Evolutionary conservation across 2,888 invertebrate species (phyloP), one percentile per base, ranked within the genome.

Genomic region (Ectemnius cavifrons): DNA sequence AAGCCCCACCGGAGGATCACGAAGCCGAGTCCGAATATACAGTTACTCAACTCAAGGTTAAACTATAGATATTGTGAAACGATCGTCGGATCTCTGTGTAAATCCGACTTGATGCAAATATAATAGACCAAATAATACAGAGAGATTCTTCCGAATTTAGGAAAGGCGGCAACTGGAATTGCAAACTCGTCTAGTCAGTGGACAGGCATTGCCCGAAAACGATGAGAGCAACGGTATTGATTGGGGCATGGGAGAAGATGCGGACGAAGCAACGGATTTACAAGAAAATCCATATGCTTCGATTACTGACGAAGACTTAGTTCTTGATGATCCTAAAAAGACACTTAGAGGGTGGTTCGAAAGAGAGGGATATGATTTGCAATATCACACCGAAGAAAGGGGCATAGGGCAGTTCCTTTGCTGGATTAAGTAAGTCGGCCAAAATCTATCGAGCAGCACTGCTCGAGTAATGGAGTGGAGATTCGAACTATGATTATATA

Each of bases 241-340:
- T 88, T 99, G 99, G 99, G 99, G 99, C 82, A 96, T 99, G 95
- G 95, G 96, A 94, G 97, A 97, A 81, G 97, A 98, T 86, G 97
- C 97, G 0, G 97, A 96, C 80, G 97, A 97, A 81, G 97, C 96
- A 83, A 93, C 94, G 0, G 97, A 97, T 87, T 89, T 96, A 2
- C 91, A 94, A 0, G 96, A 96, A 79, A 97, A 97, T 91, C 97
- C 97, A 0, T 97, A 94, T 88, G 97, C 97, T 0, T 92, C 93
- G 63, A 94, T 95, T 0, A 94, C 93, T 61, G 97, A 98, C 88
- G 98, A 99, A 89, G 97, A 98, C 78, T 91, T 98, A 18, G 98
- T 97, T 90, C 91, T 98, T 49, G 95, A 97, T 65, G 99, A 99
- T 91, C 99, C 99, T 0, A 98, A 99, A 91, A 98, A 98, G 90